A percentile compares a stretch with the other conserved stretches of the same genome.
These are phyloP conservation scores for Nycticryphes semicollaris DNA, from an alignment of 2,113 vertebrate genomes.

Conservation along the genomic window DNA sequence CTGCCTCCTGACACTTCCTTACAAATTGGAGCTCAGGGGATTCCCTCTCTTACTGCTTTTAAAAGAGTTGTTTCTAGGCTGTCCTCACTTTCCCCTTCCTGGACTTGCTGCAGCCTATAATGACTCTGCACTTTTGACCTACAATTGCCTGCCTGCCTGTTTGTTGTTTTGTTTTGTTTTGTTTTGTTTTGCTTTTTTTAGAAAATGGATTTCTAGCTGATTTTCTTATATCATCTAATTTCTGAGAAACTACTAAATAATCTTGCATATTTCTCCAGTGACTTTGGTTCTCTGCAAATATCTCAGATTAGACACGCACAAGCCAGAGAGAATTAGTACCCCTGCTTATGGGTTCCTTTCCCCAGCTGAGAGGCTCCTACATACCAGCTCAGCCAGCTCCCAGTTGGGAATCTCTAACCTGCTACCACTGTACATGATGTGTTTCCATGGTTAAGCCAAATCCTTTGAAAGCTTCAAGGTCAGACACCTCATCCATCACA, in stretches of 20 bases:
- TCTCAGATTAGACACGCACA: neutral
- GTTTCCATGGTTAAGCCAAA: neutral
- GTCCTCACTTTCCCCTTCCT: neutral
- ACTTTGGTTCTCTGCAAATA: neutral
- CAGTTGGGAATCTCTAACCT: rapidly evolving
- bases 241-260: neutral
- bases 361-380: neutral
- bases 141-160: neutral
- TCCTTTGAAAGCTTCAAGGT: neutral
- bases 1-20: neutral
- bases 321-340: neutral
- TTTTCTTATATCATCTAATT: neutral
- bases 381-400: neutral
- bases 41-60: neutral
- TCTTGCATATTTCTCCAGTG: neutral
- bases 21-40: neutral
- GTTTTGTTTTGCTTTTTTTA: neutral
- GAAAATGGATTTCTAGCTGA: neutral
- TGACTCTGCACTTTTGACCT: neutral
- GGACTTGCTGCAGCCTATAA: neutral
- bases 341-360: neutral
- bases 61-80: neutral
- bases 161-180: too few relatives aligned
- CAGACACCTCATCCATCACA: neutral
- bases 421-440: rapidly evolving